Percentiles rank a stretch among this genome's conserved stretches.
Evolutionary conservation across 2,113 vertebrate species (phyloP).

Genomic region (Plectropomus leopardus): DNA sequence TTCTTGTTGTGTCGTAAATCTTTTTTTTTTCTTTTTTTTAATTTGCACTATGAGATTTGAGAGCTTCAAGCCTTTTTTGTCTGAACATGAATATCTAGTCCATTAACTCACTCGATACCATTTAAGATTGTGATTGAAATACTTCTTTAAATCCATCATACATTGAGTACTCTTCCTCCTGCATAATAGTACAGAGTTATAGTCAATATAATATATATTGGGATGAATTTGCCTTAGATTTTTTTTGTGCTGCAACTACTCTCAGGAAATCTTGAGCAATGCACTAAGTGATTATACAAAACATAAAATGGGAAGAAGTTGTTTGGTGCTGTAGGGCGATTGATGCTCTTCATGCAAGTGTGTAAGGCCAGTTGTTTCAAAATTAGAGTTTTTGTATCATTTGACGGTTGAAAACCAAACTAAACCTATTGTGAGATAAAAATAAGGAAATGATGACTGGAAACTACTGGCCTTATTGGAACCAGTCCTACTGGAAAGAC

Average conservation of each 20-base stretch:
- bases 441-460: slow-evolving; percentile 12
- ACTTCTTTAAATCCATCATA: slow-evolving; percentile 57
- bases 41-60: slow-evolving; percentile 84
- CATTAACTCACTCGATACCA: slow-evolving; percentile 63
- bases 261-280: slow-evolving; percentile 89
- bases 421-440: slow-evolving; percentile 20
- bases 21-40: slow-evolving; percentile 44
- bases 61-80: slow-evolving; percentile 68
- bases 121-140: slow-evolving; percentile 76
- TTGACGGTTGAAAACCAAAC: slow-evolving; percentile 48
- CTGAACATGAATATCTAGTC: slow-evolving; percentile 57
- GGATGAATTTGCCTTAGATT: slow-evolving; percentile 85
- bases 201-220: slow-evolving; percentile 72
- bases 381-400: slow-evolving; percentile 38
- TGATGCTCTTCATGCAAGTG: slow-evolving; percentile 58
- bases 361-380: slow-evolving; percentile 56
- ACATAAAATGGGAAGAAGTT: slow-evolving; percentile 67
- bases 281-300: slow-evolving; percentile 85
- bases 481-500: slow-evolving; percentile 68
- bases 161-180: slow-evolving; percentile 63
- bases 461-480: slow-evolving; percentile 68
- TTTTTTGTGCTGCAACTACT: slow-evolving; percentile 82
- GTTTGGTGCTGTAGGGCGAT: slow-evolving; percentile 70
- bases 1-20: slow-evolving; percentile 53
- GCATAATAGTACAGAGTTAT: slow-evolving; percentile 74